Base-by-base conservation (phyloP, 30 jellyfish, hydroid and myxozoan species). In the Hydra vulgaris region DNA sequence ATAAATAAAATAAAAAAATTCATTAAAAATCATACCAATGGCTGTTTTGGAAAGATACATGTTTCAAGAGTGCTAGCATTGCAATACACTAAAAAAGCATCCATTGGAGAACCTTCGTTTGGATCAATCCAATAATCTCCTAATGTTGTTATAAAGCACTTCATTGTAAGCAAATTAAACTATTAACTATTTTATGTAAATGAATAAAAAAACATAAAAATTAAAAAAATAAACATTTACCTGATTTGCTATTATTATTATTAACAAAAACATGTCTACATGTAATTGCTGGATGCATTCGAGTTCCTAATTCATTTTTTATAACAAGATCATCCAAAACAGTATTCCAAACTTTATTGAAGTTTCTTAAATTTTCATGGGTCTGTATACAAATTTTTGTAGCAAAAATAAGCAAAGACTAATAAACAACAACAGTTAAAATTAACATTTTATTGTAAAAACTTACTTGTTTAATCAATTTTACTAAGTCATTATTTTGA, bases 121-220 rank as follows among this genome's bases (percentile, higher is more conserved):
- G 97, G 97, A 83, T 90, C 97, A 54, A 90, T 81, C 95, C 95
- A 90, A 79, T 90, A 90, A 25, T 90, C 97, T n/a, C 92, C 97
- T 90, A 54, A 21, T 81, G 27, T 21, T 76, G 17, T 7, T 3
- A 8, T 20, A 61, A 69, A 40, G 12, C 61, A 5, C 61, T 3
- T 40, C 61, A 3, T 40, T 3, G 12, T 40, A n/a, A n/a, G 71
- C 19, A 19, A 19, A 17, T 16, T 56, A 56, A n/a, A n/a, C n/a
- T n/a, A n/a, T n/a, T n/a, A 71, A 71, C 23, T 17, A 56, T 17
- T n/a, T 17, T 17, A 56, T 56, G 72, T 17, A n/a, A 56, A 56
- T n/a, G 17, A n/a, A 56, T 17, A 56, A 17, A 56, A 17, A 56
- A 17, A n/a, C n/a, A n/a, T n/a, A 26, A 18, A 17, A 61, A 55